Evolutionary conservation across 2,113 vertebrate genomes (phyloP), one percentile per base, ranked within the genome.

Genomic region (Otus sunia): DNA sequence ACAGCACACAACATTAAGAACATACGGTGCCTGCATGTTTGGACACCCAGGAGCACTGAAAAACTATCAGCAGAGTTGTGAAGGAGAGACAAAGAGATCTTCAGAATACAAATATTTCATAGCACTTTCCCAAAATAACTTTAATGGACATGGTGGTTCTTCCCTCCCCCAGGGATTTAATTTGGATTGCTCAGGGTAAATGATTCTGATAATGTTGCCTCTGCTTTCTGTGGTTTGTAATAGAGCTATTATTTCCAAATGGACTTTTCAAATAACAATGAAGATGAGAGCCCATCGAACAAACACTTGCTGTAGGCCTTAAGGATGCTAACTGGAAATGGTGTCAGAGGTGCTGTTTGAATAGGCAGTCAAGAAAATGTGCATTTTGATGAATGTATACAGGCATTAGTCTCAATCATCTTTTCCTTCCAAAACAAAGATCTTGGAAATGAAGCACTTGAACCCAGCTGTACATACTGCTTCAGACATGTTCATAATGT

Each of bases 181-280:
- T 84, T 93, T 95, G 86, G 52, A 75, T 94, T 83, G 56, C 50
- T 58, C 36, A 22, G 25, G 69, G 76, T 90, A 81, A 73, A 50
- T 41, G 8, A 92, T 63, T 97, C 72, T 91, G 78, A 94, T 92
- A 90, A 91, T 82, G 71, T 72, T 79, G 82, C 67, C 63, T 62
- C 55, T 82, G 63, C 41, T 95, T 92, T 88, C 88, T 94, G 81
- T 74, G 90, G 29, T 78, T 89, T 50, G 60, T 88, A 97, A 92
- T 34, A 55, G 43, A 75, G 39, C 81, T 85, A 69, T 92, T 96
- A 90, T 89, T 97, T 96, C 75, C 76, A 97, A 97, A 94, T 56
- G 90, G 88, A 80, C 87, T 94, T 97, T 83, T 64, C 79, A 88
- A 88, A 87, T 75, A 94, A 37, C 79, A 62, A 39, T 55, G 49